Percentiles rank a stretch among this genome's conserved stretches.
Conservation (phyloP, 1,140 invertebrate species). For the Drosophila baimaii region DNA sequence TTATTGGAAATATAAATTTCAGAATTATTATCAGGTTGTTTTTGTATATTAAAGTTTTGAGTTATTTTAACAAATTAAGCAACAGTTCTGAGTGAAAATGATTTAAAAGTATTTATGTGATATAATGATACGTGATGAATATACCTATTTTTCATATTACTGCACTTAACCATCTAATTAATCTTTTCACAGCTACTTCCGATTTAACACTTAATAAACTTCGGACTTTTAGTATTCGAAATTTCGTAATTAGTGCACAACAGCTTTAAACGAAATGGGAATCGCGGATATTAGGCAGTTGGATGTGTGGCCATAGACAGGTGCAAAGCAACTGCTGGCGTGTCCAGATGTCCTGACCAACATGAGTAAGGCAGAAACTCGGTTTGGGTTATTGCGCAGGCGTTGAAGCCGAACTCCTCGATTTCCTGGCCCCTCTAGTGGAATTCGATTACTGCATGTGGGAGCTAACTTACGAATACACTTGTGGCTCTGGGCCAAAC, state of each 20-base stretch:
- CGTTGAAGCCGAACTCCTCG: slow-evolving; percentile 22
- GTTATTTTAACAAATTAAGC: neutral
- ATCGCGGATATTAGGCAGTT: neutral
- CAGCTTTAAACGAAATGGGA: neutral
- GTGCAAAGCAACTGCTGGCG: slow-evolving; percentile 39
- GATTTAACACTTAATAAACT: slow-evolving; percentile 22
- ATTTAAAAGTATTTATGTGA: neutral
- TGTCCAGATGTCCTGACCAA: slow-evolving; percentile 17
- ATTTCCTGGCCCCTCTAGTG: slow-evolving; percentile 2
- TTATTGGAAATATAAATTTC: no score
- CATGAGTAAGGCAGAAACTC: neutral
- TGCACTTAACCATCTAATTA: neutral
- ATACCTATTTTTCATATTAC: neutral
- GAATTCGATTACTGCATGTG: slow-evolving; percentile 21
- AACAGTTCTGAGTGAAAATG: no score
- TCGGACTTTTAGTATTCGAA: slow-evolving; percentile 7
- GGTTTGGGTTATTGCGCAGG: slow-evolving; percentile 39
- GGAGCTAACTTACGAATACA: slow-evolving; percentile 25
- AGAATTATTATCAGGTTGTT: neutral
- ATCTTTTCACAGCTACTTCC: slow-evolving; percentile 14
- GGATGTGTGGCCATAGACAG: slow-evolving; percentile 30
- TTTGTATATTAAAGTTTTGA: neutral
- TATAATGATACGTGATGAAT: neutral
- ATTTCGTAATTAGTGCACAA: slow-evolving; percentile 36
- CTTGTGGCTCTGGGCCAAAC: slow-evolving; percentile 19